Base-by-base conservation (phyloP, 2,888 invertebrate genomes). In the Priocnemis perturbator region DNA sequence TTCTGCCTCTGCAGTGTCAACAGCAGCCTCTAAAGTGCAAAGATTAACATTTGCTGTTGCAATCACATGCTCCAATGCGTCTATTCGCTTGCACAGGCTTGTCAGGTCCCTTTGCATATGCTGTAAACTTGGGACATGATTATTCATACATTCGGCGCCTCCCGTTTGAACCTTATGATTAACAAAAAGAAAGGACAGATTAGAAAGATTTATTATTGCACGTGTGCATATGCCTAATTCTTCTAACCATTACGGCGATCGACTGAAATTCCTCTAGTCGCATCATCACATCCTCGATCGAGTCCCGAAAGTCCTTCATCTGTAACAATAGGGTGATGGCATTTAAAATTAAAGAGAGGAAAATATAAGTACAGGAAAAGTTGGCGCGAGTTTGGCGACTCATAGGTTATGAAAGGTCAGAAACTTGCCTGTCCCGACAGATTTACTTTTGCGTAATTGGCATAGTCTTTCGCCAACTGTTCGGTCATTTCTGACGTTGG, bases 261-360 rank as follows among this genome's bases (percentile, higher is more conserved):
- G 88, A 89, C 62, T 87, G 87, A 69, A 89, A 89, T 73, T 90
- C 89, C 76, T 90, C 89, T 19, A 90, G 77, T n/a, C 89, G 83
- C 60, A 87, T 87, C 77, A 89, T 83, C 81, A 89, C 88, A 71
- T 89, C 89, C 59, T 90, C 89, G 19, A 89, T 81, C 0, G 85
- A 81, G 23, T 89, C 87, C 26, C 87, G 84, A 37, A 89, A 81
- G 60, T 76, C 80, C 73, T 81, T 85, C 66, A 88, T 78, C 89
- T 89, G 72, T 15, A 82, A 83, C n/a, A 66, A 71, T 66, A 59
- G 19, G 2, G 60, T 21, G 26, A 26, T 20, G 11, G 4, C 23
- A 5, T 3, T 3, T 53, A 26, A n/a, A 0, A n/a, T 61, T 73
- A 20, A 11, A 63, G 4, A 23, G 2, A n/a, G 53, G 21, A 55